Base-by-base conservation (phyloP, 2,113 vertebrate species). In the Lycaon pictus region DNA sequence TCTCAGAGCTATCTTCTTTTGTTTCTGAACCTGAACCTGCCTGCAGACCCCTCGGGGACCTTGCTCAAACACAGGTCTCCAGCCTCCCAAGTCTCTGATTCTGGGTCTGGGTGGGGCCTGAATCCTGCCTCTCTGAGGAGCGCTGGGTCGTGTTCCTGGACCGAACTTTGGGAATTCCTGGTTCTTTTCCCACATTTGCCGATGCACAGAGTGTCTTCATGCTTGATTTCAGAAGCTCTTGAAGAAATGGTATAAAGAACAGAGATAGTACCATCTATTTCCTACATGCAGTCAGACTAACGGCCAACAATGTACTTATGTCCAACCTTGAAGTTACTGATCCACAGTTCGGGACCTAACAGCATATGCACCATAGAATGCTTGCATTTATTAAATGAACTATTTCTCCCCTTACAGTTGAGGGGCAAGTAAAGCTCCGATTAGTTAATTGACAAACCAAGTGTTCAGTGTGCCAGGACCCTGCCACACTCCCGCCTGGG, bases 271-370 rank as follows among this genome's bases (percentile, higher is more conserved):
- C 55, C 3, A 0, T 48, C 27, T 8, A 6, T 15, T n/a, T n/a
- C 63, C 51, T 2, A 9, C 9, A 0, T 0, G 1, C n/a, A 2
- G 7, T 2, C 3, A 7, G 35, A 35, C 11, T 10, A 10, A 19
- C 10, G 0, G 0, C 1, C 15, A 0, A 7, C 13, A 2, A 0
- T 1, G 9, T 19, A 1, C 53, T 0, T 9, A 7, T 29, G 76
- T 87, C n/a, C 71, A 22, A 4, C 35, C 4, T 11, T 0, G 9
- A 62, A 17, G 19, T 2, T 3, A 1, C 20, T 23, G 17, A 27
- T n/a, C 83, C 51, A 43, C 25, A 20, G 0, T 4, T 0, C 5
- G 25, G 29, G 77, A 10, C 53, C 58, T 0, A 0, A 16, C 4
- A 9, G 43, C 20, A 3, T 71, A 17, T 56, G 20, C 37, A 51